These are phyloP conservation scores for Phortica magna DNA, from an alignment of 2,888 invertebrate species.

Conservation along the genomic window DNA sequence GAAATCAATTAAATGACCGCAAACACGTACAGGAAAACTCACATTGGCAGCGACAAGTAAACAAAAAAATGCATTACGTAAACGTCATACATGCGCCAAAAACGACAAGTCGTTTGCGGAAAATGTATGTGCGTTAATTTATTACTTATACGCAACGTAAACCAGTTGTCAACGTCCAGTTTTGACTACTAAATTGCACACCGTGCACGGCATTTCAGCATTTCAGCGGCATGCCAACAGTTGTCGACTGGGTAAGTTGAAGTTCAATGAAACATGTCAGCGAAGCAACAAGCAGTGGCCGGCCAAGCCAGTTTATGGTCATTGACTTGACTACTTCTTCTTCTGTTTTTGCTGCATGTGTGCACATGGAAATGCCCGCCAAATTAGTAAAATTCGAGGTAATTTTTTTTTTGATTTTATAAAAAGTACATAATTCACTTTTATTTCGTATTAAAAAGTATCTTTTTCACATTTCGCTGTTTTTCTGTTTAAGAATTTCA, in stretches of 20 bases:
- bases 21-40: not conserved
- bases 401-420: conserved; percentile 57
- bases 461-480: conserved; percentile 50
- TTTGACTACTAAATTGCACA: conserved; percentile 45
- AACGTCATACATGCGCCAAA: conserved; percentile 30
- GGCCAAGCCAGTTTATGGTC: conserved; percentile 7
- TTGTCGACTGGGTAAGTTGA: conserved; percentile 43
- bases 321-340: not conserved
- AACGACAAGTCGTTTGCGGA: conserved; percentile 32
- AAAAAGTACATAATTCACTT: conserved; percentile 70
- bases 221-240: not conserved
- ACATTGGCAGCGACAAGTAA: conserved; percentile 45
- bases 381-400: not conserved
- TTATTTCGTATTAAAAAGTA: conserved; percentile 60
- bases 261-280: conserved; percentile 57
- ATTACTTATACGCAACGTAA: conserved; percentile 50
- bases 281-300: not conserved
- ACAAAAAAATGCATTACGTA: conserved; percentile 47
- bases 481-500: conserved; percentile 40
- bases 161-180: conserved; percentile 58
- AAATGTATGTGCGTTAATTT: conserved; percentile 48
- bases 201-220: not conserved
- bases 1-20: too few species aligned
- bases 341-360: not conserved
- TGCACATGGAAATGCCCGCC: not conserved